Evolutionary conservation across 2,888 invertebrate species (phyloP), one percentile per base, ranked within the genome.

Genomic region (Camponotus fellah): DNA sequence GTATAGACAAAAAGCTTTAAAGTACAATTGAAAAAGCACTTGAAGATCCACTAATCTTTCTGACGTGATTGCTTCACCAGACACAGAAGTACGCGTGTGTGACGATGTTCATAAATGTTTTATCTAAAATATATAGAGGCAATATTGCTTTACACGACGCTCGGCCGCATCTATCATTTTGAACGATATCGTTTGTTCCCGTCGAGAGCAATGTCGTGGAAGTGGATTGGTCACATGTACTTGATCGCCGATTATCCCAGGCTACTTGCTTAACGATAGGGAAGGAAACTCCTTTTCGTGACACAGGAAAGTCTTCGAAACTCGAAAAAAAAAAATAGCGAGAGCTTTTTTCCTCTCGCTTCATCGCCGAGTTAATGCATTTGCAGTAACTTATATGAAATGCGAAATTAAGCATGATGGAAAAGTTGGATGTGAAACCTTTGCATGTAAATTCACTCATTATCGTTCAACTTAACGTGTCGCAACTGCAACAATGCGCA

Each of bases 311-410:
- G 71, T 21, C 17, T 46, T 34, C 6, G n/a, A 3, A 32, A 58
- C 17, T n/a, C 14, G 32, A 12, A 26, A 58, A 72, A 58, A 66
- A 40, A 53, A 43, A 43, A 43, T 40, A 34, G 4, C 12, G 12
- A 56, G 14, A 69, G 58, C 6, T 46, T 26, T 40, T 58, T 46
- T 69, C 21, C 10, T 14, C 3, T 71, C 37, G 26, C 32, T 37
- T 60, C 4, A 26, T 17, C 12, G n/a, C 17, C 60, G 69, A 80
- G 64, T 79, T 83, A 83, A 80, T 71, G 58, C 53, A 77, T 64
- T 69, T 75, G 56, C 37, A 12, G 56, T 83, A 79, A 79, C 74
- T 85, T 82, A 60, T 64, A 69, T 80, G 80, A 83, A 83, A 83
- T 58, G 69, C 72, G 64, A 79, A 80, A 74, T 74, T 83, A 46